Percentiles rank a stretch among this genome's conserved stretches.
Evolutionary conservation across 2,888 invertebrate genomes (phyloP).

Genomic region (Litoditis marina): DNA sequence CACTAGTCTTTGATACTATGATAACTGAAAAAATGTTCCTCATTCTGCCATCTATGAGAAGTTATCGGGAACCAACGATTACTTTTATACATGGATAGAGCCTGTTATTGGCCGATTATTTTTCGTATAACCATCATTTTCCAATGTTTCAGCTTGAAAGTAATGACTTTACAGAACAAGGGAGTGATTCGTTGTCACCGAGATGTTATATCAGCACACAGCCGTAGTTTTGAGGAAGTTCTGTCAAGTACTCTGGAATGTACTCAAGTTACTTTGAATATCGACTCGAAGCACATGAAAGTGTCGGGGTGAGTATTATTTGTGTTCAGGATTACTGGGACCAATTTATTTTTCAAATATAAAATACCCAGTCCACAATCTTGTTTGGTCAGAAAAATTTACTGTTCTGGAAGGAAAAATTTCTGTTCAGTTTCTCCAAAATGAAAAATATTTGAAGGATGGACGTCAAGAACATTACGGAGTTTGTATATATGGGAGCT

Average conservation of each 20-base stretch:
- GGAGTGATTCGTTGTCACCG: conserved; percentile 25
- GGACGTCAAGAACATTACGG: conserved; percentile 11
- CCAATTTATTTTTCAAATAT: no score
- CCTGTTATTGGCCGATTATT: no score
- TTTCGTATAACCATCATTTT: conserved; percentile 19
- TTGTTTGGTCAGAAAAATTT: no score
- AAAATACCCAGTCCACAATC: no score
- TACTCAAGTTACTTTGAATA: conserved; percentile 10
- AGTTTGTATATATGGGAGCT: conserved; percentile 11
- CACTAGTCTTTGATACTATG: no score
- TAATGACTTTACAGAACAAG: conserved; percentile 8
- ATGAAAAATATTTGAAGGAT: background rate
- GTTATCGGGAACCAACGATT: no score
- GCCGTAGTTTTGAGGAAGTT: conserved; percentile 23
- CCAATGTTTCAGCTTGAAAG: no score
- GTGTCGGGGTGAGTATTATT: conserved; percentile 7
- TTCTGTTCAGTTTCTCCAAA: background rate
- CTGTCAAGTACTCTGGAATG: conserved; percentile 12
- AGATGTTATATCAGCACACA: conserved; percentile 27
- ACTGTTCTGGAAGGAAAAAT: background rate
- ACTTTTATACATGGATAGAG: no score
- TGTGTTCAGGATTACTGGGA: no score
- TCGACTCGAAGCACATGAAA: conserved; percentile 9
- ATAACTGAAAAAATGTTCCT: no score
- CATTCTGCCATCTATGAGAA: no score